Evolutionary conservation across 2,888 invertebrate genomes (phyloP), one percentile per base, ranked within the genome.

Genomic region (Dryobota labecula): DNA sequence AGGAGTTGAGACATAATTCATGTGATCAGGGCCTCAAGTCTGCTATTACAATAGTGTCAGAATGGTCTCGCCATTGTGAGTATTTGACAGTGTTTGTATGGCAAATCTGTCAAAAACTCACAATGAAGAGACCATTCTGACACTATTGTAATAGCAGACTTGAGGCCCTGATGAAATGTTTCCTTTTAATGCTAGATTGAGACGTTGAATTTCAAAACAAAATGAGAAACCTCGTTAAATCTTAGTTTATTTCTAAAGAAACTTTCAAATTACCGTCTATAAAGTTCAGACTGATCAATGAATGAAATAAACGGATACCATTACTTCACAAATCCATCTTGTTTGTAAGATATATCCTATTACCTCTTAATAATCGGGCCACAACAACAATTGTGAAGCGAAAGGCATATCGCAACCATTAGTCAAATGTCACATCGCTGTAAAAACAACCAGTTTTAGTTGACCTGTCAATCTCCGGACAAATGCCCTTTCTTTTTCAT

Each of bases 361-460:
- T 73, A 81, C 74, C 63, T 79, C 61, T 61, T 70, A 43, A 70
- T 80, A 83, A 83, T 80, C 64, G 67, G 80, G 78, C 75, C 82
- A 66, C 36, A 75, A 67, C 38, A 73, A 82, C 84, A 87, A 85
- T 82, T 43, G 65, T 61, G 41, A 61, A 77, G 82, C 86, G 84
- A 85, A 84, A 83, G 84, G 84, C 71, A 82, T 77, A 79, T 65
- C 80, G 87, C 82, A 87, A 87, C 82, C 73, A 87, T 86, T 88
- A 86, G 86, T 86, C 88, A 89, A 88, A 87, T 82, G 86, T 76
- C 83, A 88, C 73, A 84, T 72, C 43, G 78, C 69, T 41, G 36
- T 49, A 56, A 65, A 36, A 58, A 20, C 45, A 20, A 70, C 83
- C 75, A 81, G 54, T 36, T 54, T 41, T 38, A 3, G 27, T 30